These are phyloP conservation scores for Ornithoptera priamus DNA, from an alignment of 2,888 invertebrate species.

Conservation along the genomic window DNA sequence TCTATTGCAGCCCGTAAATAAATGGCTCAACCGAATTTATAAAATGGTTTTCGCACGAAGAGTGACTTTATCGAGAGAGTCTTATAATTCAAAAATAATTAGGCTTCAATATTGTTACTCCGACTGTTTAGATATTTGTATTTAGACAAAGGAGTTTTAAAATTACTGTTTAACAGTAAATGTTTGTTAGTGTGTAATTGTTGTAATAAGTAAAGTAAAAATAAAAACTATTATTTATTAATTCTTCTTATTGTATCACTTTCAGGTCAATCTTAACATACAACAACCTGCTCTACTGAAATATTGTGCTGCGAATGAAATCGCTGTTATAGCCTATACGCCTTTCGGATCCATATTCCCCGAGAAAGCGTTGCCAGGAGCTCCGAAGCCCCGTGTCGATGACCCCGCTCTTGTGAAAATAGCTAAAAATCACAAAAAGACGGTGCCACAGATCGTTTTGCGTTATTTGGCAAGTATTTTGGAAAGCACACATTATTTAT, in stretches of 20 bases:
- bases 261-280: constrained; percentile 82
- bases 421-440: constrained; percentile 82
- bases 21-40: background rate
- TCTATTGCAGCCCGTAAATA: background rate
- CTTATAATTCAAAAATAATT: background rate
- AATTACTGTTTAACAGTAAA: background rate
- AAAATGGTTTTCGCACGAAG: background rate
- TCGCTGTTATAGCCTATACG: constrained; percentile 85
- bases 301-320: constrained; percentile 83
- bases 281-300: constrained; percentile 84
- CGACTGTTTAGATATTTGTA: background rate
- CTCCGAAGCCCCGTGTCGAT: constrained; percentile 76
- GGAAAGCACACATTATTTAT: background rate
- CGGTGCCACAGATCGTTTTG: constrained; percentile 82
- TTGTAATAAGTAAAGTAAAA: background rate
- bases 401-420: constrained; percentile 77
- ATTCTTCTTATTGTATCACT: background rate
- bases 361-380: constrained; percentile 64
- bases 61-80: background rate
- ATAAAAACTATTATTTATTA: background rate
- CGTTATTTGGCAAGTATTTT: constrained; percentile 80
- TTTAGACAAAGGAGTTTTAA: background rate
- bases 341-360: constrained; percentile 82
- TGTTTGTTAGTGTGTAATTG: background rate
- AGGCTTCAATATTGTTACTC: background rate